These are phyloP conservation scores for Dicaeum eximium DNA, from an alignment of 2,113 vertebrate genomes.

Conservation along the genomic window DNA sequence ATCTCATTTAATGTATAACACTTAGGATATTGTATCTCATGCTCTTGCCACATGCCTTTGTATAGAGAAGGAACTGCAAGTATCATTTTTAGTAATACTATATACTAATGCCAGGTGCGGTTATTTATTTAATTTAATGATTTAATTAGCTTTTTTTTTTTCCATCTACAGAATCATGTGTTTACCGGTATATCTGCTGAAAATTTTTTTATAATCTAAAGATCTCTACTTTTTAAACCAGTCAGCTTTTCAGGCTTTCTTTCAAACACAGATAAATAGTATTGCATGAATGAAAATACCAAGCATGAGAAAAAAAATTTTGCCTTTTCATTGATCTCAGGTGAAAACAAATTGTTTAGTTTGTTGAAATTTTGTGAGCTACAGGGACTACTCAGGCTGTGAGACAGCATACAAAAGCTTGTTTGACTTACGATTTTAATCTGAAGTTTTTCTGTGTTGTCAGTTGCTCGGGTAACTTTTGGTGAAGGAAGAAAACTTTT, in stretches of 20 bases:
- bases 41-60: background rate
- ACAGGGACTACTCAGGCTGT: background rate
- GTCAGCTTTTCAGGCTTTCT: background rate
- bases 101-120: accelerated
- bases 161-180: accelerated
- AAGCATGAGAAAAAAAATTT: background rate
- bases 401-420: background rate
- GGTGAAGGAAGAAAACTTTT: background rate
- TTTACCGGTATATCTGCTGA: background rate
- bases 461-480: background rate
- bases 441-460: background rate
- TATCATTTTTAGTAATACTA: background rate
- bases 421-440: background rate
- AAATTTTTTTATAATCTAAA: background rate
- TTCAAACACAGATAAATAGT: background rate
- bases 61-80: background rate
- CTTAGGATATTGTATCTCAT: background rate
- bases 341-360: background rate
- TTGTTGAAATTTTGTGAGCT: background rate
- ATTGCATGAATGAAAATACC: background rate
- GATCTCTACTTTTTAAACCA: background rate
- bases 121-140: background rate
- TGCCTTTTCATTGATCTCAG: background rate
- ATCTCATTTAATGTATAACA: background rate
- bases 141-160: background rate